Base-by-base conservation (phyloP, 1,140 invertebrate species). In the Nebria ingens region DNA sequence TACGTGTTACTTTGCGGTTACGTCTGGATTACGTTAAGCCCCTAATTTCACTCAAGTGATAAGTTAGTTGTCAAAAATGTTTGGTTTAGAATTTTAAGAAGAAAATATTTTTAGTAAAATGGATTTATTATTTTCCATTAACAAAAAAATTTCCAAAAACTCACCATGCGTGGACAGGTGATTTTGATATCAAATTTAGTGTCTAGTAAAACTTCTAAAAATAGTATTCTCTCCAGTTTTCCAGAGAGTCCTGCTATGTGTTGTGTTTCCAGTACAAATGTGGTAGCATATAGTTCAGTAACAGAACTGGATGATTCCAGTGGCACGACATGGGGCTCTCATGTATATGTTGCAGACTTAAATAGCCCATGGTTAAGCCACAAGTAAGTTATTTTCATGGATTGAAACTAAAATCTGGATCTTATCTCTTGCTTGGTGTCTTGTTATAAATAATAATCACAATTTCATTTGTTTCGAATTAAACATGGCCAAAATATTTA, bases 291-390 rank as follows among this genome's bases (percentile, higher is more conserved):
- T 66, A 85, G 84, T 17, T 85, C 82, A 50, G 79, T 79, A 13
- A 86, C 77, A 52, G 84, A 83, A 69, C 73, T 86, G 49, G 76
- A 81, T 45, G 85, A 89, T 62, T 66, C 63, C 12, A 77, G 73
- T 52, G 81, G 80, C 9, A 80, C 82, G 64, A 82, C 79, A 51
- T 85, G 83, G 77, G 82, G 83, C 22, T 85, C 82, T 19, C 82
- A 91, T 71, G 87, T 93, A 45, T 93, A 91, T 70, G 85, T 93
- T 2, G 85, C 86, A 60, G 91, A 94, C 69, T 72, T 93, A 22
- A 90, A 92, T 68, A 85, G 86, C 58, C 89, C 89, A 1, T 92
- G 89, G 88, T 79, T 87, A 63, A 76, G 80, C 55, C 81, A 88
- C 62, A 83, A 82, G 82, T 87, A 83, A 66, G 72, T 70, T 17